Evolutionary conservation across 2,797 vertebrate genomes (phyloP).

Genomic region (Sebastes matsubarae): DNA sequence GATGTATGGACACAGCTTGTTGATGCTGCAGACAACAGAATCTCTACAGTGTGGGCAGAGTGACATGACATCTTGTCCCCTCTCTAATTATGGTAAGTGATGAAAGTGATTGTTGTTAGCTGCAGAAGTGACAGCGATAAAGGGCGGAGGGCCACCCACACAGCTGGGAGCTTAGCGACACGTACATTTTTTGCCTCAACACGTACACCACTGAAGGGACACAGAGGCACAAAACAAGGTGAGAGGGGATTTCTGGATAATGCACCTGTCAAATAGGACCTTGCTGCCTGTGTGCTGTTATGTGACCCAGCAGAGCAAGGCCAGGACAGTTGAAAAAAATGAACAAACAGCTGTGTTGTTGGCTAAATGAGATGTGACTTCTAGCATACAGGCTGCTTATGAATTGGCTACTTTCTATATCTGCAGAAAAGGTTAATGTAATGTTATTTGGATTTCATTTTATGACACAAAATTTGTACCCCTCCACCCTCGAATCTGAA

Average conservation of each 20-base stretch:
- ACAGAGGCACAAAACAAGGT: constrained; percentile 59
- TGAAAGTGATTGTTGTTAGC: constrained; percentile 46
- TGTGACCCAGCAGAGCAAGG: constrained; percentile 44
- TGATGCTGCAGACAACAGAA: constrained; percentile 22
- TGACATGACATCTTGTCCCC: constrained; percentile 45
- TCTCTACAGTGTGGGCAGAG: constrained; percentile 30
- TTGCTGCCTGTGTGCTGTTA: constrained; percentile 33
- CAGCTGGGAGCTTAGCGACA: constrained; percentile 52
- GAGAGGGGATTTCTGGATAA: constrained; percentile 52
- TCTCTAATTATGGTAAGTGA: constrained; percentile 63
- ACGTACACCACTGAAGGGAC: constrained; percentile 41
- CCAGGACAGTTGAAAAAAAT: constrained; percentile 34
- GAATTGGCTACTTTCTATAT: not conserved
- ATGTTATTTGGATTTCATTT: not conserved
- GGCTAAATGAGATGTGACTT: constrained; percentile 23
- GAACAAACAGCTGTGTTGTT: constrained; percentile 46
- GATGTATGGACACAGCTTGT: constrained; percentile 13
- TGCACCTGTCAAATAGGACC: constrained; percentile 61
- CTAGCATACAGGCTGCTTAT: not conserved
- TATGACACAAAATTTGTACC: not conserved
- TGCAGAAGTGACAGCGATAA: constrained; percentile 47
- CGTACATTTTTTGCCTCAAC: constrained; percentile 46
- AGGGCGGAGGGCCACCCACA: constrained; percentile 44
- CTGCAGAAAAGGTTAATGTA: not conserved
- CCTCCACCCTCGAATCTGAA: not conserved